phyloP scores from a whole-genome alignment of 2,888 invertebrate species.

The Brenthis hecate region DNA sequence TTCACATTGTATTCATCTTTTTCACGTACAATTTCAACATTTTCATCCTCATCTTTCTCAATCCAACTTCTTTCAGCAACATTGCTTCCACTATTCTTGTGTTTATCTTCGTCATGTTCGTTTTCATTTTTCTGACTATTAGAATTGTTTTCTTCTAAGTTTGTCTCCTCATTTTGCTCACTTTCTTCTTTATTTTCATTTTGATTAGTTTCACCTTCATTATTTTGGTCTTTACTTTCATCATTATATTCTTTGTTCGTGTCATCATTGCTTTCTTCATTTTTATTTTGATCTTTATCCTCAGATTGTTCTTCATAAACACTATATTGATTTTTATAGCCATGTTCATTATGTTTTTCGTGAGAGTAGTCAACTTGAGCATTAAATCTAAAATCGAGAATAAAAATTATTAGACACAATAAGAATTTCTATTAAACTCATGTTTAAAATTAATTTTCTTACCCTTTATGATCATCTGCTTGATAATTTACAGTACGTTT shows the following conservation, averaged over 20 bases:
- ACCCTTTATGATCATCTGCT: constrained; percentile 72
- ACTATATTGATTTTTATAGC: constrained; percentile 11
- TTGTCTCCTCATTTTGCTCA: constrained; percentile 9
- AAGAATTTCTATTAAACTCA: not conserved
- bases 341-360: constrained; percentile 9
- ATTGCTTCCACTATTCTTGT: constrained; percentile 2
- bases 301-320: constrained; percentile 13
- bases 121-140: constrained; percentile 6
- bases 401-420: not conserved
- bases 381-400: constrained; percentile 34
- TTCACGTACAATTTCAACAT: not conserved
- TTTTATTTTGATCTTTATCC: constrained; percentile 8
- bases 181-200: constrained; percentile 11
- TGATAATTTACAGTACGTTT: constrained; percentile 79
- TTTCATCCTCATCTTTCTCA: constrained; percentile 2
- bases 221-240: constrained; percentile 1
- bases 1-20: constrained; percentile 7
- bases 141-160: constrained; percentile 1
- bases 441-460: constrained; percentile 22
- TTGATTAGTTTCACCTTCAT: constrained; percentile 17
- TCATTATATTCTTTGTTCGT: not conserved
- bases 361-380: constrained; percentile 32
- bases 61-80: constrained; percentile 6
- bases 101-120: constrained; percentile 11
- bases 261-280: constrained; percentile 12